Percentiles rank a stretch among this genome's conserved stretches.
Evolutionary conservation across 2,113 vertebrate genomes (phyloP).

Genomic region (Aspidoscelis tigris): DNA sequence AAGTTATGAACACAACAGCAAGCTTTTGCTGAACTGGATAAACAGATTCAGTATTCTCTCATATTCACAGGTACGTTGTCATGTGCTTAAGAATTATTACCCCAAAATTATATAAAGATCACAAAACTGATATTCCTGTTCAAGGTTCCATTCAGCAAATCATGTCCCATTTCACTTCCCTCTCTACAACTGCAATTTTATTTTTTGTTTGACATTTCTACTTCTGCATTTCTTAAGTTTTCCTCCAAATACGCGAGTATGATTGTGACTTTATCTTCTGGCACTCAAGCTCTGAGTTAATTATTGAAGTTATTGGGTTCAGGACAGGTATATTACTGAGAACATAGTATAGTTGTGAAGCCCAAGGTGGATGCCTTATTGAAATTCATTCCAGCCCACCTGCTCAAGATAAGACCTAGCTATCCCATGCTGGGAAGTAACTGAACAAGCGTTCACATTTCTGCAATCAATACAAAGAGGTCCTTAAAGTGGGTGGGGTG

Average conservation of each 20-base stretch:
- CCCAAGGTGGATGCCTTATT: not conserved
- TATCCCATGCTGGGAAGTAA: not conserved
- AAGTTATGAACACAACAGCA: not conserved
- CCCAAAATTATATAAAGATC: not conserved
- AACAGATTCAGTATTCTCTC: not conserved
- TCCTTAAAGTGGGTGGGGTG: not conserved
- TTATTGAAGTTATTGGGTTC: not conserved
- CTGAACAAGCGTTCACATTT: not conserved
- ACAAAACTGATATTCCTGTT: not conserved
- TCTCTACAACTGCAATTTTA: not conserved
- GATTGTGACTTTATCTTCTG: no score
- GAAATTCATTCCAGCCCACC: not conserved
- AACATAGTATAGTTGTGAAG: not conserved
- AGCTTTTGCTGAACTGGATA: not conserved
- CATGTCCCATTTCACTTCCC: not conserved
- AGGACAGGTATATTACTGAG: not conserved
- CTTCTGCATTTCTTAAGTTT: not conserved
- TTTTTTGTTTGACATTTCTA: not conserved
- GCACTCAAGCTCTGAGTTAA: no score
- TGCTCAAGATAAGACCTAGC: not conserved
- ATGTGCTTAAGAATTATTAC: not conserved
- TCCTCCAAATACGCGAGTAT: not conserved
- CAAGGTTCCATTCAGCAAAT: not conserved
- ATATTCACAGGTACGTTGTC: not conserved
- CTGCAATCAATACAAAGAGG: not conserved